Percentiles rank a stretch among this genome's conserved stretches.
Evolutionary conservation across 2,113 vertebrate genomes (phyloP).

Genomic region (Mastomys coucha): DNA sequence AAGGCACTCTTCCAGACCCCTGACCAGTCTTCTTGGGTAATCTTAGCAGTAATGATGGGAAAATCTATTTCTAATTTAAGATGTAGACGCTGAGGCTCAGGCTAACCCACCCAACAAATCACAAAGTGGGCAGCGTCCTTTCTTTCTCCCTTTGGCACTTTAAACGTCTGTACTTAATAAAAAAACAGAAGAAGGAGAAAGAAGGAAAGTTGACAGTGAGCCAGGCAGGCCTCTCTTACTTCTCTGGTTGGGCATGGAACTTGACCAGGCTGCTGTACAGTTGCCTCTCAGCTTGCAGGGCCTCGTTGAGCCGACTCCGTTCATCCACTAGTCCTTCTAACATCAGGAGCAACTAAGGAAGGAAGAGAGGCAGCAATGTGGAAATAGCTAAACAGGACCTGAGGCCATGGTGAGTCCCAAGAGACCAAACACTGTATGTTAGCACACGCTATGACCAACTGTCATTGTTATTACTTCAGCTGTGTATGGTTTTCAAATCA

Average conservation of each 20-base stretch:
- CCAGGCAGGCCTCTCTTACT: constrained; percentile 85
- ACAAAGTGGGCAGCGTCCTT: not conserved
- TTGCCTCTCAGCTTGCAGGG: constrained; percentile 93
- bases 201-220: not conserved
- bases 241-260: constrained; percentile 88
- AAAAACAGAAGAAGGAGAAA: not conserved
- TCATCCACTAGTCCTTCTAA: constrained; percentile 93
- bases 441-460: not conserved
- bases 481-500: not conserved
- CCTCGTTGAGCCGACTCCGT: constrained; percentile 92
- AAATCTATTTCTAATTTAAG: not conserved
- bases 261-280: constrained; percentile 93
- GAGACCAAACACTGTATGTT: not conserved
- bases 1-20: not conserved
- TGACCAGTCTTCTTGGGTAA: not conserved
- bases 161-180: not conserved
- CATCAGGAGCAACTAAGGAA: constrained; percentile 86
- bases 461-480: not conserved
- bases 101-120: not conserved
- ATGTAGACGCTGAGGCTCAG: not conserved
- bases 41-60: not conserved
- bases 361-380: not conserved
- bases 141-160: not conserved
- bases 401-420: not conserved
- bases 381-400: not conserved